These are phyloP conservation scores for Calyptommatus sinebrachiatus DNA, from an alignment of 2,113 vertebrate species.

Conservation along the genomic window DNA sequence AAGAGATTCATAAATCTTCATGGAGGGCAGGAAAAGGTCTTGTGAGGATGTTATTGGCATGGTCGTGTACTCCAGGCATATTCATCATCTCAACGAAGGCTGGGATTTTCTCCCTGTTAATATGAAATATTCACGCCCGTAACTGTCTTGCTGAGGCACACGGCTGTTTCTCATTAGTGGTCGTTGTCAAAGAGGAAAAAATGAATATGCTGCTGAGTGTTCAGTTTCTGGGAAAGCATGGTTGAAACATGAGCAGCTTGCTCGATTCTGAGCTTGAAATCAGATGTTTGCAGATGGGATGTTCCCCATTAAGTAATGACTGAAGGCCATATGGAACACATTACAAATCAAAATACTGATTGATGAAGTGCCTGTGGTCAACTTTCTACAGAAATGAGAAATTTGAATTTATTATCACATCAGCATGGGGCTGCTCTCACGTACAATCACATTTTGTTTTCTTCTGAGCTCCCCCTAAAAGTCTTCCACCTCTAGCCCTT, in stretches of 20 bases:
- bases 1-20: neutral
- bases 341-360: conserved; percentile 70
- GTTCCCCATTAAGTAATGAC: conserved; percentile 70
- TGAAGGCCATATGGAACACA: conserved; percentile 67
- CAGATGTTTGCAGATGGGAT: conserved; percentile 68
- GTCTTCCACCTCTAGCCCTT: conserved; percentile 23
- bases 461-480: conserved; percentile 48
- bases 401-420: conserved; percentile 69
- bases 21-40: neutral
- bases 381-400: conserved; percentile 70
- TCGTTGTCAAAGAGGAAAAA: conserved; percentile 63
- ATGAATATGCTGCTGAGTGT: conserved; percentile 71
- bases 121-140: conserved; percentile 50
- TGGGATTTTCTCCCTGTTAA: conserved; percentile 18
- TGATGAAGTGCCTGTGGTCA: conserved; percentile 73
- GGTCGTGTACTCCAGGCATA: neutral
- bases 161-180: conserved; percentile 70
- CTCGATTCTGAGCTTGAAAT: conserved; percentile 53
- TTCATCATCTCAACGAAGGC: conserved; percentile 38
- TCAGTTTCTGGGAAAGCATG: conserved; percentile 70
- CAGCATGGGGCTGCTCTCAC: conserved; percentile 62
- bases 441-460: conserved; percentile 64
- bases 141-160: conserved; percentile 41
- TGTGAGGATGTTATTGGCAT: conserved; percentile 33
- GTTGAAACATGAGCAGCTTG: conserved; percentile 67